phyloP scores from a whole-genome alignment of 2,888 invertebrate species.

The Acleris cristana region DNA sequence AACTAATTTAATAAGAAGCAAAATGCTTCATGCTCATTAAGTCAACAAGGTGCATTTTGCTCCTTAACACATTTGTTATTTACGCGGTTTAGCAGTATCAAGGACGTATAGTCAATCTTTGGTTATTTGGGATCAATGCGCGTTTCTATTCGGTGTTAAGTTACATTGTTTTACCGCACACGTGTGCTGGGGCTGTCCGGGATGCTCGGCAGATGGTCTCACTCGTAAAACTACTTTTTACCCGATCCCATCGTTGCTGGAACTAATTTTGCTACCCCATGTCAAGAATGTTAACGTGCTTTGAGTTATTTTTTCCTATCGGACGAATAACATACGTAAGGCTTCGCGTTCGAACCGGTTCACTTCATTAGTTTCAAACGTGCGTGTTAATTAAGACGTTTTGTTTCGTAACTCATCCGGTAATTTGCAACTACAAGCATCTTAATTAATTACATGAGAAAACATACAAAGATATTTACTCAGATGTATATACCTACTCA shows the following conservation, averaged over 20 bases:
- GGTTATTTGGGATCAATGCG: no score
- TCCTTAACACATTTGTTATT: no score
- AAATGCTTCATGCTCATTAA: no score
- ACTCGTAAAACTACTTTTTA: conserved; percentile 19
- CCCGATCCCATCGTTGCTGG: background rate
- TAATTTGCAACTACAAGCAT: no score
- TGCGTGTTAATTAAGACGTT: background rate
- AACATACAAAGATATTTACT: no score
- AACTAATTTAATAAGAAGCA: no score
- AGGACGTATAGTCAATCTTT: no score
- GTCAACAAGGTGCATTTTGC: no score
- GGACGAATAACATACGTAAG: background rate
- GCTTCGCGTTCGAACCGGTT: background rate
- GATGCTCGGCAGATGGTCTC: conserved; percentile 20
- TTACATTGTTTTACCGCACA: background rate
- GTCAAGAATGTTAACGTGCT: conserved; percentile 8
- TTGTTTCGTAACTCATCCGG: no score
- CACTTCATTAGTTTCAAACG: background rate
- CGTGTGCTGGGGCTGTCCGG: conserved; percentile 15
- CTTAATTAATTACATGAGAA: no score
- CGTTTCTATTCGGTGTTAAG: conserved; percentile 6
- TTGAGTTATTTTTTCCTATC: background rate
- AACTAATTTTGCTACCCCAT: conserved; percentile 18
- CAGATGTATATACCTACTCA: no score
- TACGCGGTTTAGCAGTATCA: no score